A percentile compares a stretch with the other conserved stretches of the same genome.
Evolutionary conservation across 2,113 vertebrate species (phyloP).

Genomic region (Leiothrix lutea): DNA sequence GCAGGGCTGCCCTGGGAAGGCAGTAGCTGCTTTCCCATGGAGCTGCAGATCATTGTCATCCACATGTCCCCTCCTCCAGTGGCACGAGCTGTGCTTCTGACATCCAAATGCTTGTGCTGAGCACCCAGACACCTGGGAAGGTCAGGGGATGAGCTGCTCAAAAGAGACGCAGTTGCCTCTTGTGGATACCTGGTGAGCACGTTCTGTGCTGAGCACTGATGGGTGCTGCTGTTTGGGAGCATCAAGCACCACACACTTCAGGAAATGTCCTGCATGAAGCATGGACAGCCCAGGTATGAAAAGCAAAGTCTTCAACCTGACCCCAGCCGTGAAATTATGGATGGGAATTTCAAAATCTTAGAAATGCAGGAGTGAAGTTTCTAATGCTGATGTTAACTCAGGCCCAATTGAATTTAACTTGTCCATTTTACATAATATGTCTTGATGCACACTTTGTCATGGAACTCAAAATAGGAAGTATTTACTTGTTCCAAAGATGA

Average conservation of each 20-base stretch:
- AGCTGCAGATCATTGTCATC: not conserved
- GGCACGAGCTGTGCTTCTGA: not conserved
- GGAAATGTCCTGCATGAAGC: not conserved
- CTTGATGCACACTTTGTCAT: not conserved
- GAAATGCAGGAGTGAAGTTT: not conserved
- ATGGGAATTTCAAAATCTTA: not conserved
- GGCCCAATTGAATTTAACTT: not conserved
- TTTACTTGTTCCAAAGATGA: not conserved
- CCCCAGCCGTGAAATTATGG: not conserved
- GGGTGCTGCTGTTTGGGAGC: not conserved
- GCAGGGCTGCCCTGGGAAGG: not conserved
- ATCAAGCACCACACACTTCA: rapidly evolving
- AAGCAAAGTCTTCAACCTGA: not conserved
- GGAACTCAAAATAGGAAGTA: not conserved
- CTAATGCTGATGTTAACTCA: not conserved
- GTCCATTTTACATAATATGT: not conserved
- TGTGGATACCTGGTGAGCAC: not conserved
- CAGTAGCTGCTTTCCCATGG: not conserved
- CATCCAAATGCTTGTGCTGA: not conserved
- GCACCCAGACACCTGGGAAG: too few relatives aligned
- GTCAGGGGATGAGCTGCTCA: not conserved
- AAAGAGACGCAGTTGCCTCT: not conserved
- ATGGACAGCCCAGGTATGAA: not conserved
- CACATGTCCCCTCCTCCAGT: not conserved
- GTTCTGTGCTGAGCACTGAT: not conserved